These are phyloP conservation scores for Sinopyrophorus schimmeli DNA, from an alignment of 2,888 invertebrate species.

Conservation along the genomic window DNA sequence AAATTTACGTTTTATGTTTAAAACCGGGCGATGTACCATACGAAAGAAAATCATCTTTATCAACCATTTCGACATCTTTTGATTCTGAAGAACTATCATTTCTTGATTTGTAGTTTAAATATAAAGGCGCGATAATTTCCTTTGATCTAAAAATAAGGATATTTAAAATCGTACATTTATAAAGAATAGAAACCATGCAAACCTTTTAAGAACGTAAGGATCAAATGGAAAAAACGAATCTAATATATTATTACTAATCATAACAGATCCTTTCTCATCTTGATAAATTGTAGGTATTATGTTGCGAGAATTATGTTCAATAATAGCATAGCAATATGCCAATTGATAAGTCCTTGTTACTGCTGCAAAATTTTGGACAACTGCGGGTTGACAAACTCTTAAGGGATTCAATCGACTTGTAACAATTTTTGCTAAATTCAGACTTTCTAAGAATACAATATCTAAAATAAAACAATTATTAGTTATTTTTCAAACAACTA, in stretches of 20 bases:
- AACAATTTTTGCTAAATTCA: conserved; percentile 85
- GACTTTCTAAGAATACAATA: conserved; percentile 74
- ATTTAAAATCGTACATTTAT: background rate
- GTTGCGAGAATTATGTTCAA: conserved; percentile 79
- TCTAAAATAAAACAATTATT: conserved; percentile 70
- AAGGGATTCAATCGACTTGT: conserved; percentile 88
- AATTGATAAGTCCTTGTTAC: conserved; percentile 84
- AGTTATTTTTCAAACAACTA: too few species aligned
- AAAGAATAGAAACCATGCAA: conserved; percentile 34
- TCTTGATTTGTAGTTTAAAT: conserved; percentile 56
- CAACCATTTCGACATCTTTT: conserved; percentile 38
- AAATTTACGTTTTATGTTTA: conserved; percentile 46
- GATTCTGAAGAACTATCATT: conserved; percentile 30
- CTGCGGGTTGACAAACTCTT: conserved; percentile 74
- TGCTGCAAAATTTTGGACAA: conserved; percentile 79
- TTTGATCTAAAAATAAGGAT: conserved; percentile 48
- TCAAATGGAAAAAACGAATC: conserved; percentile 87
- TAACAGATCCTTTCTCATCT: conserved; percentile 54
- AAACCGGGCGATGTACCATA: conserved; percentile 57
- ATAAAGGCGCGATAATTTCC: conserved; percentile 54
- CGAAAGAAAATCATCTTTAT: conserved; percentile 48
- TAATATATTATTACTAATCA: conserved; percentile 54
- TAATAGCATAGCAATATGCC: conserved; percentile 88
- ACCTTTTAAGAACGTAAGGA: conserved; percentile 77
- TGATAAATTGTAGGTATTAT: conserved; percentile 62